phyloP scores from a whole-genome alignment of 1,140 invertebrate genomes.

The Zaprionus lachaisei region DNA sequence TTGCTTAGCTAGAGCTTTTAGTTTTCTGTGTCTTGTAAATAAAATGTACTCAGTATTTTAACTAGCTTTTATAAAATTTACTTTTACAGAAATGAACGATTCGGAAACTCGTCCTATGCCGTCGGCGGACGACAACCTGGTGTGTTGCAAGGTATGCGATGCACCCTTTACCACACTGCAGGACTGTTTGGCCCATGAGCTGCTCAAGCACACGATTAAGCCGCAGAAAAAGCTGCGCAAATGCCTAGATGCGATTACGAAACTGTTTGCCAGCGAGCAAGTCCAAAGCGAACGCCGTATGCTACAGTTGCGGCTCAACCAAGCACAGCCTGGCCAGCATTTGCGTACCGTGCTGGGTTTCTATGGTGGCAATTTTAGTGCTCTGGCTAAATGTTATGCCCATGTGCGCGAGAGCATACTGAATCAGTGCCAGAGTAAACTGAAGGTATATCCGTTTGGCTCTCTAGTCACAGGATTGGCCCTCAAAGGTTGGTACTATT shows the following conservation, averaged over 20 bases:
- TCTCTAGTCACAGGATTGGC: conserved; percentile 72
- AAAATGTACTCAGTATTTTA: conserved; percentile 41
- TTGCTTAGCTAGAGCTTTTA: conserved; percentile 16
- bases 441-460: conserved; percentile 67
- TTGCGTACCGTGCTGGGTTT: conserved; percentile 46
- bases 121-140: conserved; percentile 1
- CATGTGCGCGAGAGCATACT: conserved; percentile 54
- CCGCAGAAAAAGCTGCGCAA: conserved; percentile 61
- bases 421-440: conserved; percentile 32
- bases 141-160: conserved; percentile 63
- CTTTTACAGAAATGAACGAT: conserved; percentile 63
- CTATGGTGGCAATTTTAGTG: conserved; percentile 43
- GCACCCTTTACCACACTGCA: conserved; percentile 49
- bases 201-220: conserved; percentile 51
- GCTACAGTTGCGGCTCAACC: conserved; percentile 29
- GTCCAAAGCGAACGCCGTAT: conserved; percentile 50
- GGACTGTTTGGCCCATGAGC: conserved; percentile 70
- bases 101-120: conserved; percentile 26
- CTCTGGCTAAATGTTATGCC: conserved; percentile 41
- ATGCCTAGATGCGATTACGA: conserved; percentile 49
- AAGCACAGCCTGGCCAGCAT: conserved; percentile 39
- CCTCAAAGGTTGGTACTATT: conserved; percentile 55
- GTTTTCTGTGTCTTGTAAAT: conserved; percentile 35
- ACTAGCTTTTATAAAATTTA: conserved; percentile 36
- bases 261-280: conserved; percentile 55